Percentiles rank a stretch among this genome's conserved stretches.
These are phyloP conservation scores for Spialia ferax DNA, from an alignment of 2,888 invertebrate species.

Conservation along the genomic window DNA sequence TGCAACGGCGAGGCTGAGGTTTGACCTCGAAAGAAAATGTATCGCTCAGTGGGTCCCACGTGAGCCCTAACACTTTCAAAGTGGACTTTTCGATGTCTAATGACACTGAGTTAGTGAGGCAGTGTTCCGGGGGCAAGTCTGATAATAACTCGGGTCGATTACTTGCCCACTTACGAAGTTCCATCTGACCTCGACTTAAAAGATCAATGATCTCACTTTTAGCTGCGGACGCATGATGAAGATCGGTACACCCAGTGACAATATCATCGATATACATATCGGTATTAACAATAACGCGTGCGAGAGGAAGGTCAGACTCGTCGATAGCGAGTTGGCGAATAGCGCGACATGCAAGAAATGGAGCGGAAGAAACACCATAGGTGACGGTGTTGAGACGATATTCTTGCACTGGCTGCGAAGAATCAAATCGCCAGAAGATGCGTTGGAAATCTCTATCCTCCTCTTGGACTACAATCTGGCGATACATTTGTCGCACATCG, in stretches of 20 bases:
- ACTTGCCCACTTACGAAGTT: neutral
- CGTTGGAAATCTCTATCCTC: neutral
- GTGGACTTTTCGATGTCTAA: neutral
- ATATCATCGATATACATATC: constrained; percentile 4
- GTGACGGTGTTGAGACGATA: constrained; percentile 1
- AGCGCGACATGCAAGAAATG: neutral
- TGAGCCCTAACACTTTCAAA: constrained; percentile 4
- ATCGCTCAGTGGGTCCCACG: neutral
- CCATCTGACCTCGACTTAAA: constrained; percentile 2
- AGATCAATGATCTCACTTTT: neutral
- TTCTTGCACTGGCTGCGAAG: neutral
- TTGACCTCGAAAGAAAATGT: neutral
- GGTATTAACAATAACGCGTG: constrained; percentile 1
- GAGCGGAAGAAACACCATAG: constrained; percentile 2
- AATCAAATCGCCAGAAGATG: constrained; percentile 2
- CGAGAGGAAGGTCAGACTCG: constrained; percentile 1
- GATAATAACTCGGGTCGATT: neutral
- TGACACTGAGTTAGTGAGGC: neutral
- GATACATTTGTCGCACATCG: constrained; percentile 10
- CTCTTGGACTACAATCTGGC: neutral
- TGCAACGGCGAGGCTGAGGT: neutral
- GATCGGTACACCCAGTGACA: neutral
- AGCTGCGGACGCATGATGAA: neutral
- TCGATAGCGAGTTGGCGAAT: neutral
- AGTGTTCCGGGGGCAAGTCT: neutral